Conservation (phyloP, 2,888 invertebrate genomes). For the Kryphioiulus occultus region DNA sequence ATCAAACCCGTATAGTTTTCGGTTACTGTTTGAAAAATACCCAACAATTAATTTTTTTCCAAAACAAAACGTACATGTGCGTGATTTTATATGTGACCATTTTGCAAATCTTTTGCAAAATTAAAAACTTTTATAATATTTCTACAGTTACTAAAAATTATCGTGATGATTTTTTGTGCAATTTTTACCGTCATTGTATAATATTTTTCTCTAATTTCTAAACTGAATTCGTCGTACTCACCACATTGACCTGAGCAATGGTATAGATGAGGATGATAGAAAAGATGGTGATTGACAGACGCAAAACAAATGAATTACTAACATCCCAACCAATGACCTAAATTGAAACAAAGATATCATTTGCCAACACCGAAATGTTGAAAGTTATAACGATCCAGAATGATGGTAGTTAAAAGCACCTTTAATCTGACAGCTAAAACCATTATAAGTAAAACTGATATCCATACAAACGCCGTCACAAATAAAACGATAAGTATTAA, state of each 20-base stretch:
- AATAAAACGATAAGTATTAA: slow-evolving; percentile 83
- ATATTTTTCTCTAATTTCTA: no score
- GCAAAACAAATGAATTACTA: slow-evolving; percentile 79
- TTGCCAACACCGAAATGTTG: neutral
- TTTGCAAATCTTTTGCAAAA: no score
- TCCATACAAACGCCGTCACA: slow-evolving; percentile 89
- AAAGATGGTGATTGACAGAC: slow-evolving; percentile 85
- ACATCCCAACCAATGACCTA: slow-evolving; percentile 86
- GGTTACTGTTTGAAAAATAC: neutral
- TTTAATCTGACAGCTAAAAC: slow-evolving; percentile 79
- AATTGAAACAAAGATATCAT: slow-evolving; percentile 49
- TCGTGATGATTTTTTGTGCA: no score
- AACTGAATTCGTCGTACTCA: slow-evolving; percentile 66
- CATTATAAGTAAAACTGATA: slow-evolving; percentile 83
- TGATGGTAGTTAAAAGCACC: slow-evolving; percentile 57
- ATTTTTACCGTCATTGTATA: no score
- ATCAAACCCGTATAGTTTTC: neutral
- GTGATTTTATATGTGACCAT: neutral
- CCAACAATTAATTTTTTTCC: neutral
- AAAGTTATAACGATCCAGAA: neutral
- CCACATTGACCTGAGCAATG: slow-evolving; percentile 91
- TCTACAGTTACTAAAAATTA: no score
- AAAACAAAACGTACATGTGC: no score
- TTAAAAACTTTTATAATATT: no score
- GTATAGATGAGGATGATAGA: slow-evolving; percentile 86